These are phyloP conservation scores for Eudyptes chrysolophus DNA, from an alignment of 2,113 vertebrate genomes.

Conservation along the genomic window DNA sequence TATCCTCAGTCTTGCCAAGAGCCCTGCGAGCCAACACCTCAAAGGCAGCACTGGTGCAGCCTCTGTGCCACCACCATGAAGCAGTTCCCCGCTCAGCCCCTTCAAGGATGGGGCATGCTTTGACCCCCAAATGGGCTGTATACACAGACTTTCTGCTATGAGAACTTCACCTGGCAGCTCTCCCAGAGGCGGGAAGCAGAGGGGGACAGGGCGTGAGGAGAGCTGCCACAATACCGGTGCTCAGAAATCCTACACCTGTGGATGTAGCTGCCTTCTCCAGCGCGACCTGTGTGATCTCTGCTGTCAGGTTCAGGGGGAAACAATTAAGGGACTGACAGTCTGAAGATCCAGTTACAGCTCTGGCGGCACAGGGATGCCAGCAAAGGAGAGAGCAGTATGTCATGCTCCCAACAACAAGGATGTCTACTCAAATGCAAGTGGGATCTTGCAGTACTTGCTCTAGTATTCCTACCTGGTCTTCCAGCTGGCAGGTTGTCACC, in stretches of 20 bases:
- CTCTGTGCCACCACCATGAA: not conserved
- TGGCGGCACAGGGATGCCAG: not conserved
- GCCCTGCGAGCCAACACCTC: not conserved
- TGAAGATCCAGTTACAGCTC: not conserved
- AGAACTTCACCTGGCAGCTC: not conserved
- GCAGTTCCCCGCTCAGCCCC: not conserved
- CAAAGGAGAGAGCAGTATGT: not conserved
- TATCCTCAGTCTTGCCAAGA: not conserved
- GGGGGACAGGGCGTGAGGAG: fast-evolving
- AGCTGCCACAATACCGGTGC: fast-evolving
- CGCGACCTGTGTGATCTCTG: fast-evolving
- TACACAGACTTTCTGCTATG: not conserved
- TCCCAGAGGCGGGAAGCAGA: not conserved
- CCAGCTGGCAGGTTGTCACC: not conserved
- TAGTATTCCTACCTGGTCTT: not conserved
- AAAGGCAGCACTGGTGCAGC: not conserved
- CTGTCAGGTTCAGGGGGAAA: not conserved
- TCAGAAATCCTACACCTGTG: not conserved
- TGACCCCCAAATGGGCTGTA: not conserved
- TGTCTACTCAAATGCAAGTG: not conserved
- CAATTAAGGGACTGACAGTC: not conserved
- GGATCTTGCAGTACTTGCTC: not conserved
- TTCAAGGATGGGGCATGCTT: not conserved
- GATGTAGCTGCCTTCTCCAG: not conserved
- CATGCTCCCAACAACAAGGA: not conserved